phyloP scores from a whole-genome alignment of 2,113 vertebrate species.

The Ginglymostoma cirratum region DNA sequence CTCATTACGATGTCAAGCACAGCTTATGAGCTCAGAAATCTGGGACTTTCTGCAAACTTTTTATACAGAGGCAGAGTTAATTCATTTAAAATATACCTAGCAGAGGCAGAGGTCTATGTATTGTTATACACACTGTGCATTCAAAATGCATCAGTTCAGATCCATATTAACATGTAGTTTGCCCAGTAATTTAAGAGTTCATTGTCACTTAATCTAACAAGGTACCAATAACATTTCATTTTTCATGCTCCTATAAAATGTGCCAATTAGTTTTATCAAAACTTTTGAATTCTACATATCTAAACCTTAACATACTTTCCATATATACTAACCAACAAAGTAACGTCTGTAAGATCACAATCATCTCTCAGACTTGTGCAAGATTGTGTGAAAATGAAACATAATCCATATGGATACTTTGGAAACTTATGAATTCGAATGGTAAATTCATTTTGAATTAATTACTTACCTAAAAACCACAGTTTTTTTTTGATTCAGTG shows the following conservation, averaged over 20 bases:
- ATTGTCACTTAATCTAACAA: background rate
- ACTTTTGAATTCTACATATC: background rate
- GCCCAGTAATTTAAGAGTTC: background rate
- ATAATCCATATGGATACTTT: background rate
- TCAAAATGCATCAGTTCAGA: background rate
- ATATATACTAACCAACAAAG: background rate
- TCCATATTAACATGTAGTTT: background rate
- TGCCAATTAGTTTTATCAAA: background rate
- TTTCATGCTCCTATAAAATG: background rate
- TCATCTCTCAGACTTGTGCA: background rate
- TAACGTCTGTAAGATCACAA: background rate
- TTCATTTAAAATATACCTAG: background rate
- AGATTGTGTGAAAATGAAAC: background rate
- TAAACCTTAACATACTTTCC: background rate
- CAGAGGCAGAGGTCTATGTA: background rate
- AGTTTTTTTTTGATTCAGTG: background rate
- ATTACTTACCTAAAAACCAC: background rate
- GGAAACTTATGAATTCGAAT: background rate
- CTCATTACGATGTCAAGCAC: background rate
- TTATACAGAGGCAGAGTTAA: background rate
- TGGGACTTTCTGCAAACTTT: background rate
- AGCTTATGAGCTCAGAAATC: background rate
- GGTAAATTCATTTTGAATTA: background rate
- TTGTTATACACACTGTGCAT: background rate
- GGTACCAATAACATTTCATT: background rate